Base-by-base conservation (phyloP, 2,113 vertebrate genomes). In the Buteo buteo region DNA sequence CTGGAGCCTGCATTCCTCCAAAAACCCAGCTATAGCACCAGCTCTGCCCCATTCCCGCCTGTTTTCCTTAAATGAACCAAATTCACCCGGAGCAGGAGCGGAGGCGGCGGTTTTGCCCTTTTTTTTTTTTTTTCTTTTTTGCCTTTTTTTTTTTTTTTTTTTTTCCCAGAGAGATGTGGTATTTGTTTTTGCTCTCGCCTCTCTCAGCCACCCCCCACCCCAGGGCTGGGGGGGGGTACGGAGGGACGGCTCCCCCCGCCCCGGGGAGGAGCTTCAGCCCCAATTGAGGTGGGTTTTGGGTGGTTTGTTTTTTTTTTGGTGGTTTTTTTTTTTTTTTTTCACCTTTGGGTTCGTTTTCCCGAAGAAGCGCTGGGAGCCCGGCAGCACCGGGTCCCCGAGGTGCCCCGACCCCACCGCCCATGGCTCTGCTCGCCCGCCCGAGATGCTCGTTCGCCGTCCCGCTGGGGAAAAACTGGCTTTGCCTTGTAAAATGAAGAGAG, bases 1-100 rank as follows among this genome's bases (percentile, higher is more conserved):
- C 93, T 98, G 97, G 97, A 93, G 96, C 93, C 82, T 49, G 79
- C 66, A 82, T 91, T n/a, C 26, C 61, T 90, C 38, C 52, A 82
- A 42, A 58, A 79, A 67, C 58, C 54, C 0, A 67, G 42, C 59
- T 40, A 13, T 52, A 0, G 69, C 58, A 31, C 52, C 74, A 79
- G 66, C 62, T 25, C 40, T n/a, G 13, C 31, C 31, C 16, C 32
- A 34, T 66, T 81, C 50, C 72, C n/a, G 49, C 11, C 2, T 29
- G 59, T 64, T 74, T 55, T 26, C 80, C 86, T 58, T 2, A 64
- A 79, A 31, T 11, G 91, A 94, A 59, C 49, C 45, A n/a, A 67
- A 62, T 54, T 36, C 10, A 24, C 62, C 1, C 1, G 21, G 16
- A 31, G 22, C 71, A 3, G 54, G 25, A 66, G 62, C 3, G 31